These are phyloP conservation scores for Venusia cambrica DNA, from an alignment of 2,888 invertebrate species.

Conservation along the genomic window DNA sequence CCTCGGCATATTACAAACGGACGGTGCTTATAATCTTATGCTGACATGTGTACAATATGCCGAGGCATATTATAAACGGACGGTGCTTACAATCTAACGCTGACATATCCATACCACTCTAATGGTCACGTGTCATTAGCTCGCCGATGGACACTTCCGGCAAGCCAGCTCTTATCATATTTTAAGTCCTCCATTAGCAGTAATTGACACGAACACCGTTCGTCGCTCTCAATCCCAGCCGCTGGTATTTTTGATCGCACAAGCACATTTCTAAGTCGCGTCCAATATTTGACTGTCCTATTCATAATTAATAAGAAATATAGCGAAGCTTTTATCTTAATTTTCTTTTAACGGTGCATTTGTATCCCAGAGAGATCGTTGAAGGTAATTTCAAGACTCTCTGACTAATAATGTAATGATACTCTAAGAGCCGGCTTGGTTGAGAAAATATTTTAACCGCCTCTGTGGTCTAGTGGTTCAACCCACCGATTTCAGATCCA, in stretches of 20 bases:
- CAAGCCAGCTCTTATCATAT: slow-evolving; percentile 77
- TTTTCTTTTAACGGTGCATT: slow-evolving; percentile 71
- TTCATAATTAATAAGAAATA: slow-evolving; percentile 77
- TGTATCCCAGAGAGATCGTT: slow-evolving; percentile 66
- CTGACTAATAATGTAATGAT: slow-evolving; percentile 71
- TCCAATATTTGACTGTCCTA: slow-evolving; percentile 74
- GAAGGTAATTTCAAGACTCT: slow-evolving; percentile 65
- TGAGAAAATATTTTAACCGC: no score
- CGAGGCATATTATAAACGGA: no score
- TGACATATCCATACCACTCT: slow-evolving; percentile 9
- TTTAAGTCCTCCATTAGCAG: slow-evolving; percentile 80
- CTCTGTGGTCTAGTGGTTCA: no score
- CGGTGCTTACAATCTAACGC: slow-evolving; percentile 5
- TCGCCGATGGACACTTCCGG: slow-evolving; percentile 46
- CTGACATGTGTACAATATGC: no score
- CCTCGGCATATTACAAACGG: no score
- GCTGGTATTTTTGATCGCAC: slow-evolving; percentile 65
- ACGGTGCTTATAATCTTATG: no score
- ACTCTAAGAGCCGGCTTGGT: no score
- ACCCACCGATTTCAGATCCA: no score
- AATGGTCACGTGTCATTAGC: slow-evolving; percentile 29
- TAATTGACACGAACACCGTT: slow-evolving; percentile 81
- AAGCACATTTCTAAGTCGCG: slow-evolving; percentile 70
- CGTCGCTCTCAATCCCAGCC: slow-evolving; percentile 71
- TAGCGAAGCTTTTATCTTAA: slow-evolving; percentile 76